Evolutionary conservation across 2,113 vertebrate species (phyloP), one percentile per base, ranked within the genome.

Genomic region (Rhipidura dahli): DNA sequence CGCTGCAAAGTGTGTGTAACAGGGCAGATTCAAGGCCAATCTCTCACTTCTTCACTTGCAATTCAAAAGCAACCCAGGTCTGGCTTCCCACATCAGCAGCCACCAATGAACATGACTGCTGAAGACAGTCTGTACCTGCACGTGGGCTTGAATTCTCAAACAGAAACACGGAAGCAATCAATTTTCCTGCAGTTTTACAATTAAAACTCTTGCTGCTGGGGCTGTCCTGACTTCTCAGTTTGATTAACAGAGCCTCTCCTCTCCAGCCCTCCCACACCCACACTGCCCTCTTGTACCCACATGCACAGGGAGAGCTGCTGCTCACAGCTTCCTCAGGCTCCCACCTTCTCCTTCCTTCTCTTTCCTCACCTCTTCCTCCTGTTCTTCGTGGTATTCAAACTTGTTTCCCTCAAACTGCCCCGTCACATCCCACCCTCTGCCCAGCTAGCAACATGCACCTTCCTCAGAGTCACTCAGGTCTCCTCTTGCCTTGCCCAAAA

Each of bases 251-350:
- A 87, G 24, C 30, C 27, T 60, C 8, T 19, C 8, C 16, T 71
- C 14, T 39, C 31, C 65, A 60, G 24, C 26, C 54, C 50, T 69
- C 72, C 28, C 63, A 28, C 50, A 53, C 11, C 30, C 60, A n/a
- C 0, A 0, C 33, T 60, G 28, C 27, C 59, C 11, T 15, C 51
- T 42, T 1, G 4, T 23, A 39, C 39, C 40, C 3, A 1, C 1
- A 22, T 19, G 44, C 1, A 0, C 0, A 42, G 35, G 17, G 18
- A 71, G 5, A 40, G 24, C 31, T 45, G 42, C 84, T 75, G 63
- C 71, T 42, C 30, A 28, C 31, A 80, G 66, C 63, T 77, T 57
- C 70, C 69, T 15, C 79, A 31, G 35, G 23, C 76, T 71, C 83
- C 10, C 19, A 44, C 13, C 27, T 60, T 24, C 40, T 66, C 65